Evolutionary conservation across 2,888 invertebrate species (phyloP), one percentile per base, ranked within the genome.

Genomic region (Amphipoea lucens): DNA sequence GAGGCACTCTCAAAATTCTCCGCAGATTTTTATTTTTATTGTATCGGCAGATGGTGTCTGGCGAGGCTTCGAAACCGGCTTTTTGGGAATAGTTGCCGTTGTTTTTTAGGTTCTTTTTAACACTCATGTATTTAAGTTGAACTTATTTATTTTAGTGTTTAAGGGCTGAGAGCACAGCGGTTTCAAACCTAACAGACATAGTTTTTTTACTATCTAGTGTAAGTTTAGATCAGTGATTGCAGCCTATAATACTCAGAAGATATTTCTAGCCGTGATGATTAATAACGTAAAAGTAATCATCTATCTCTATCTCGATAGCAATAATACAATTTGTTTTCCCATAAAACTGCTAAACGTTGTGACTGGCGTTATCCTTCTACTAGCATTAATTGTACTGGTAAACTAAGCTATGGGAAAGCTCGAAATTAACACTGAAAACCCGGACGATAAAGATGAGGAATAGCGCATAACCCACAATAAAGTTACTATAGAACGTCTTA

Each of bases 31-130:
- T 79, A 67, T 67, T 88, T 82, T 78, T 78, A 80, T 78, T 69
- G 74, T 69, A 69, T 68, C 87, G 82, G 82, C 90, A 89, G 90
- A 87, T 88, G 90, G 78, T 85, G 83, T 72, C 82, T 79, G 68
- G 81, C 79, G 82, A 81, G 76, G 77, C 74, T 79, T 74, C 69
- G 57, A 81, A 89, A 90, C 90, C 87, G 85, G 89, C 71, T 89
- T 90, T 90, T 89, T 77, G 83, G 86, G 74, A 83, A 90, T 85
- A 84, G 88, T 88, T 85, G 81, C 87, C 84, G 84, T 81, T 83
- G 83, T 73, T 82, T 90, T 88, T 90, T 87, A 74, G 48, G 45
- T 67, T 82, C 14, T 54, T 84, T 82, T 89, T 76, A 79, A 73
- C 29, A 72, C 63, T 60, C 68, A 68, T 70, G 72, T 71, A 62